Evolutionary conservation across 2,113 vertebrate genomes (phyloP).

Genomic region (Austrofundulus limnaeus): DNA sequence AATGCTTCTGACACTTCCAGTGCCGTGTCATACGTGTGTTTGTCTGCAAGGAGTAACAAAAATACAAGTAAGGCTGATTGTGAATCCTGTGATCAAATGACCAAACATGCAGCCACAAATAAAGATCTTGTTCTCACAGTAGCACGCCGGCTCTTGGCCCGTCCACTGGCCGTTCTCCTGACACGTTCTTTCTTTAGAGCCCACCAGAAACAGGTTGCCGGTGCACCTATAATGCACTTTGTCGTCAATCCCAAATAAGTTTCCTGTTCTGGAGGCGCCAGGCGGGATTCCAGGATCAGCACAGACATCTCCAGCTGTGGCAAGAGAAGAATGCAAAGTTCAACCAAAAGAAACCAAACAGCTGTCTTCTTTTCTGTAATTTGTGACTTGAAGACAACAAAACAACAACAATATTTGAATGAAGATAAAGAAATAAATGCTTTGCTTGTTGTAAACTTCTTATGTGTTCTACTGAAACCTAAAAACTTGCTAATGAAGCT

Average conservation of each 20-base stretch:
- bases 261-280: slow-evolving; percentile 62
- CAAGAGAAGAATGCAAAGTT: background rate
- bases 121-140: slow-evolving; percentile 67
- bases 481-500: background rate
- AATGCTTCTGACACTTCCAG: slow-evolving; percentile 74
- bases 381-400: no score
- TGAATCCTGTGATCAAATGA: background rate
- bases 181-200: slow-evolving; percentile 70
- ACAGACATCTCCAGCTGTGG: slow-evolving; percentile 64
- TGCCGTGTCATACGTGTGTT: slow-evolving; percentile 74
- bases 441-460: no score
- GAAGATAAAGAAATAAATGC: no score
- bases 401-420: no score
- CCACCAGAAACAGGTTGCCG: slow-evolving; percentile 63
- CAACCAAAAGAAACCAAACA: no score
- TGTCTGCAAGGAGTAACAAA: slow-evolving; percentile 54
- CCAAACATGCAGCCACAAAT: background rate
- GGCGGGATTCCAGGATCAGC: slow-evolving; percentile 76
- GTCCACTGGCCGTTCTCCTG: slow-evolving; percentile 70
- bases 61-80: no score
- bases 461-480: background rate
- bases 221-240: slow-evolving; percentile 72
- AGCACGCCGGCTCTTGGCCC: slow-evolving; percentile 75
- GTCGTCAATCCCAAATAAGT: slow-evolving; percentile 67
- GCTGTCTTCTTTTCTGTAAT: no score